Conservation (phyloP, 2,113 vertebrate genomes). For the Spheniscus mendiculus region DNA sequence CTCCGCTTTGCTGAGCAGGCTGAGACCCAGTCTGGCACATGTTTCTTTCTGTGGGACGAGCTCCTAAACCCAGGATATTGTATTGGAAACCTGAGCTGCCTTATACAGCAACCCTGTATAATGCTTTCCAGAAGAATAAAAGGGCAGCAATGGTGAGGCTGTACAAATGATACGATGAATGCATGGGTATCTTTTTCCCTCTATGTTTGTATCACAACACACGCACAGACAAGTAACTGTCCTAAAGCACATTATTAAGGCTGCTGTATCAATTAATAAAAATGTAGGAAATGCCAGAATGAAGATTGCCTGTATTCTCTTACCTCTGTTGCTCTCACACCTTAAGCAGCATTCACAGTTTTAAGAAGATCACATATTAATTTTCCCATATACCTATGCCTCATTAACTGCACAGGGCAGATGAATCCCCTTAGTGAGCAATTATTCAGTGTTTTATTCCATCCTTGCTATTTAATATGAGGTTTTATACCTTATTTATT, state of each 20-base stretch:
- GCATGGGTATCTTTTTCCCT: neutral
- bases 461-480: neutral
- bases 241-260: neutral
- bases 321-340: neutral
- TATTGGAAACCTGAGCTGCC: slow-evolving; percentile 43
- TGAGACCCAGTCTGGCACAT: neutral
- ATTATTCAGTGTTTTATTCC: neutral
- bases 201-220: neutral
- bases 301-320: neutral
- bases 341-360: neutral
- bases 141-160: neutral
- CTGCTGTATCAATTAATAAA: neutral
- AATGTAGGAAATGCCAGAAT: neutral
- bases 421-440: neutral
- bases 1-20: neutral
- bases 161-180: neutral
- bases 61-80: slow-evolving; percentile 38
- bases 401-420: neutral
- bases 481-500: neutral
- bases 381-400: neutral
- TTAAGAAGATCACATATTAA: neutral
- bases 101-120: neutral
- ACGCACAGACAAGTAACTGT: neutral
- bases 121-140: slow-evolving; percentile 57
- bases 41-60: slow-evolving; percentile 2